Conservation (phyloP, 1,140 invertebrate genomes). For the Drosophila sucinea region DNA sequence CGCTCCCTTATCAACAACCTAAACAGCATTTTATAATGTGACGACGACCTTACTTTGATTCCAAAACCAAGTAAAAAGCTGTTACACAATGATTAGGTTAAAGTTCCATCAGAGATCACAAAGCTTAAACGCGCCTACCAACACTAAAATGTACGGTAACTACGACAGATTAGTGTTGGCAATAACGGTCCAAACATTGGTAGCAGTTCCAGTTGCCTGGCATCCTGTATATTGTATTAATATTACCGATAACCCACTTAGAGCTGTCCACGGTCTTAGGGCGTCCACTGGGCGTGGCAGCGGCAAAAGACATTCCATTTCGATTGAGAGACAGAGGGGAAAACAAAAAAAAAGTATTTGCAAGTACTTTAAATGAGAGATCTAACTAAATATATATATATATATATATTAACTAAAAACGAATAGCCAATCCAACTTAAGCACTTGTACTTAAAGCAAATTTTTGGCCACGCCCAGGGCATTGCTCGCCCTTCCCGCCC, state of each 20-base stretch:
- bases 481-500: constrained; percentile 33
- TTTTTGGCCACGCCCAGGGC: constrained; percentile 62
- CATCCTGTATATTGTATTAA: constrained; percentile 40
- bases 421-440: constrained; percentile 50
- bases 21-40: too few species aligned
- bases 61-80: too few species aligned
- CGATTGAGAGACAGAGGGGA: constrained; percentile 18
- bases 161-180: neutral
- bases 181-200: neutral
- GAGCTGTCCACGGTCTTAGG: constrained; percentile 57
- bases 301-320: constrained; percentile 66
- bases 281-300: constrained; percentile 62
- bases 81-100: too few species aligned
- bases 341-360: constrained; percentile 54
- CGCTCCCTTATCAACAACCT: neutral
- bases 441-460: constrained; percentile 74
- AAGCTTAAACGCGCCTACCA: neutral
- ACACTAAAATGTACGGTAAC: neutral
- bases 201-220: neutral
- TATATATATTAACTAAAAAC: neutral
- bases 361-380: constrained; percentile 52
- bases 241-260: constrained; percentile 36
- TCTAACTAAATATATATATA: neutral
- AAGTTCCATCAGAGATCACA: too few species aligned
- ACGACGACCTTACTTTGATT: too few species aligned